Evolutionary conservation across 1,140 invertebrate species (phyloP), one percentile per base, ranked within the genome.

Genomic region (Drosophila pachea): DNA sequence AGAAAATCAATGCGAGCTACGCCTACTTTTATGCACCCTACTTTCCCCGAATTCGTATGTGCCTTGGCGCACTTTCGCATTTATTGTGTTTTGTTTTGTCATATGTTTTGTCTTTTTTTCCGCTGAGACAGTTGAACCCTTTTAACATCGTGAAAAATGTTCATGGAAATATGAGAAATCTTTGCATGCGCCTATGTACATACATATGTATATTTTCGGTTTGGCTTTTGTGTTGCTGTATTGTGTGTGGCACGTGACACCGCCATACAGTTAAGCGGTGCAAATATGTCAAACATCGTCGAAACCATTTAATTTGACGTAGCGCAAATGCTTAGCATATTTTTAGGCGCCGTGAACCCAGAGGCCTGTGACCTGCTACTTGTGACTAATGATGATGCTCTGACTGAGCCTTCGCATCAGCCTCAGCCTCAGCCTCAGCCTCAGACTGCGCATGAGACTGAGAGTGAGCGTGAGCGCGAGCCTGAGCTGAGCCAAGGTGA

Each of bases 351-450:
- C 36, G 32, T 33, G 35, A 63, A 50, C 47, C 14, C 33, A 35
- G 64, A 31, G 56, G 60, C 49, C 40, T 58, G 52, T 73, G 65
- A 62, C 53, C 48, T 71, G 68, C 81, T 77, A 76, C 76, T 73
- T 74, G 76, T 87, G 84, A 87, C 84, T 87, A 87, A 87, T 87
- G 84, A 87, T 87, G 84, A 81, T 81, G 81, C 76, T 66, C 56
- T 65, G 56, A 36, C 38, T 63, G 43, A 58, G 61, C 47, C 40
- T 5, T 12, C 1, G 22, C 22, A 22, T 22, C 22, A 22, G 22
- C 22, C 22, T 22, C 22, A 22, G 22, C 22, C 22, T 22, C 22
- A 22, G 22, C 22, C 22, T 22, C 22, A 22, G 22, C 22, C 22
- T 22, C 22, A 22, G 22, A 22, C 22, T 22, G 22, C 22, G 22